Conservation (phyloP, 2,888 invertebrate genomes). For the Diachrysia chrysitis region DNA sequence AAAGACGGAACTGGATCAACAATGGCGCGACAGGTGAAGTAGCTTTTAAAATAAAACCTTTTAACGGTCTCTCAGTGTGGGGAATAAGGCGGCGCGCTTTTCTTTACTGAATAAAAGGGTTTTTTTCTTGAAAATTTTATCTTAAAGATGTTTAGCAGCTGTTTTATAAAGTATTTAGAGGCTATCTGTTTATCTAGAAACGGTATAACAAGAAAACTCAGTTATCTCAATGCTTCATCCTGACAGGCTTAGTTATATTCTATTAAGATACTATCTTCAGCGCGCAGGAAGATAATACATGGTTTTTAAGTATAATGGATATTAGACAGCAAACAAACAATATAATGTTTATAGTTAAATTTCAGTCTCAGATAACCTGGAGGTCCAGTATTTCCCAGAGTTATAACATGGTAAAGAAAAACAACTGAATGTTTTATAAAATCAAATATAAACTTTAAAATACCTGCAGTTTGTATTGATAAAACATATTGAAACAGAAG, state of each 20-base stretch:
- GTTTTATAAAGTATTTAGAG: background rate
- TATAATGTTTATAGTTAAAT: too few relatives aligned
- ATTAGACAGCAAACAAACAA: too few relatives aligned
- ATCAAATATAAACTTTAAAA: background rate
- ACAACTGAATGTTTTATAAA: too few relatives aligned
- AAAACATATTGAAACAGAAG: conserved; percentile 19
- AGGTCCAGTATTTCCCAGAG: too few relatives aligned
- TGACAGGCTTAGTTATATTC: too few relatives aligned
- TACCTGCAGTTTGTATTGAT: conserved; percentile 7
- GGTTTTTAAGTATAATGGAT: too few relatives aligned
- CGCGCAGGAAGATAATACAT: too few relatives aligned
- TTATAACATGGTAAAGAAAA: too few relatives aligned
- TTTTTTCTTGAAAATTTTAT: background rate
- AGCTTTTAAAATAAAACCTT: conserved; percentile 56
- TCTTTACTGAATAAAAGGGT: conserved; percentile 21
- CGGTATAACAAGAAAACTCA: too few relatives aligned
- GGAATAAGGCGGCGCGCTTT: conserved; percentile 15
- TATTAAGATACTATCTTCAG: too few relatives aligned
- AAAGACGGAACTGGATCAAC: conserved; percentile 39
- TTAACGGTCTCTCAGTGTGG: conserved; percentile 41
- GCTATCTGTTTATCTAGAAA: background rate
- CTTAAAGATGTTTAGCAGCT: background rate
- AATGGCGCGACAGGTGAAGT: conserved; percentile 56
- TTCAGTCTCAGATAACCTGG: too few relatives aligned
- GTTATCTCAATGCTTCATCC: too few relatives aligned